Conservation (phyloP, 2,113 vertebrate species). For the Romanogobio albipinnatus region DNA sequence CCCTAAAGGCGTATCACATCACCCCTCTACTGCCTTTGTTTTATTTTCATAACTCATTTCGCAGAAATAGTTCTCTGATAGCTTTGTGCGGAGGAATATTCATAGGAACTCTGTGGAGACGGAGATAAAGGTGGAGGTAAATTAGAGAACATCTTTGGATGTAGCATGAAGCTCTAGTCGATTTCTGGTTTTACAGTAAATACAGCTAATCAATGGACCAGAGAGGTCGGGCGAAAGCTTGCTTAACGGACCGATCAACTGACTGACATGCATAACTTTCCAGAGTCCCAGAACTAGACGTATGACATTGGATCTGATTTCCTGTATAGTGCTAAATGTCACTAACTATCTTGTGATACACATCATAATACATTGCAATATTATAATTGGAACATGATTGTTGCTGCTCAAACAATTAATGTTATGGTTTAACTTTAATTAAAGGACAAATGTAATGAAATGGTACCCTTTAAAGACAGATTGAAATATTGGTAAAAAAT, state of each 20-base stretch:
- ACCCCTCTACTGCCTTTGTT: constrained; percentile 33
- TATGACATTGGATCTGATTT: neutral
- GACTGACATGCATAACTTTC: neutral
- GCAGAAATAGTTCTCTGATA: neutral
- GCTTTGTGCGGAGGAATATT: constrained; percentile 2
- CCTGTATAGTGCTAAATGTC: neutral
- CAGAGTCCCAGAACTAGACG: neutral
- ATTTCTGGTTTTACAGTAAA: neutral
- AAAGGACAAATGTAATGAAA: neutral
- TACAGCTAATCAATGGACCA: neutral
- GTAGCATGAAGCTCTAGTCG: neutral
- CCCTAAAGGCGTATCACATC: constrained; percentile 36
- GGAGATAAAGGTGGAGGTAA: constrained; percentile 6
- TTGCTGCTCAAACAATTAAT: neutral
- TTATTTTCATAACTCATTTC: constrained; percentile 39
- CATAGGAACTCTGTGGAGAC: constrained; percentile 12
- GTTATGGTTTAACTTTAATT: neutral
- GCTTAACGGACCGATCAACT: constrained; percentile 15
- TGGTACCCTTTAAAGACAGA: too few relatives aligned
- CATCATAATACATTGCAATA: neutral
- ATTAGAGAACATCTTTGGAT: neutral
- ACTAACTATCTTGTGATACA: neutral
- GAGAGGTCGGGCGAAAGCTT: neutral
- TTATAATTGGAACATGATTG: neutral
- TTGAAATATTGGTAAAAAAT: neutral